phyloP scores from a whole-genome alignment of 30 jellyfish, hydroid and myxozoan species.

The Chrysaora quinquecirrha region DNA sequence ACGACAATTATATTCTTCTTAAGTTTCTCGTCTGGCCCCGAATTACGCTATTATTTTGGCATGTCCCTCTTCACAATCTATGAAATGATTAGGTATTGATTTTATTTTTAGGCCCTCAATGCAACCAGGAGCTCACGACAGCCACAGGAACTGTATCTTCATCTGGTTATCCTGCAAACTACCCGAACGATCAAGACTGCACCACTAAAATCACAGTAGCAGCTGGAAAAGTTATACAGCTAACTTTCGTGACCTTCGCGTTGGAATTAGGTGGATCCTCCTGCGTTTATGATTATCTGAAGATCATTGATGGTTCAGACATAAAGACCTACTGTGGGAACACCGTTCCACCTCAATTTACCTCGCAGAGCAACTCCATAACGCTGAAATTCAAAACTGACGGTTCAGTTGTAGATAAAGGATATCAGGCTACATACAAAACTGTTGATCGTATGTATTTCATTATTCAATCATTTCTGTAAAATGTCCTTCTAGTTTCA shows the following conservation, averaged over 20 bases:
- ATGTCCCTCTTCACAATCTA: too few species aligned
- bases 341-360: background rate
- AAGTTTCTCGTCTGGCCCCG: background rate
- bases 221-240: background rate
- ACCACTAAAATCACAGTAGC: constrained; percentile 6
- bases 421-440: background rate
- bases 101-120: too few species aligned
- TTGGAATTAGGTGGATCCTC: background rate
- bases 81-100: too few species aligned
- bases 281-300: background rate
- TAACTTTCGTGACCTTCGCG: constrained; percentile 8
- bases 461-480: background rate
- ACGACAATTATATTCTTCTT: background rate
- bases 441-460: background rate
- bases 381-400: background rate
- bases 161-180: constrained; percentile 58
- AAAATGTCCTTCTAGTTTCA: background rate
- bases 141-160: constrained; percentile 52
- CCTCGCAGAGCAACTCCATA: background rate
- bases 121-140: constrained; percentile 59
- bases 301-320: background rate
- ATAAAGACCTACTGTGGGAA: background rate
- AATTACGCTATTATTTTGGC: background rate
- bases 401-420: background rate
- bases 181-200: constrained; percentile 52